Conservation (phyloP, 2,888 invertebrate genomes). For the Drosophila nr. perissopoda region DNA sequence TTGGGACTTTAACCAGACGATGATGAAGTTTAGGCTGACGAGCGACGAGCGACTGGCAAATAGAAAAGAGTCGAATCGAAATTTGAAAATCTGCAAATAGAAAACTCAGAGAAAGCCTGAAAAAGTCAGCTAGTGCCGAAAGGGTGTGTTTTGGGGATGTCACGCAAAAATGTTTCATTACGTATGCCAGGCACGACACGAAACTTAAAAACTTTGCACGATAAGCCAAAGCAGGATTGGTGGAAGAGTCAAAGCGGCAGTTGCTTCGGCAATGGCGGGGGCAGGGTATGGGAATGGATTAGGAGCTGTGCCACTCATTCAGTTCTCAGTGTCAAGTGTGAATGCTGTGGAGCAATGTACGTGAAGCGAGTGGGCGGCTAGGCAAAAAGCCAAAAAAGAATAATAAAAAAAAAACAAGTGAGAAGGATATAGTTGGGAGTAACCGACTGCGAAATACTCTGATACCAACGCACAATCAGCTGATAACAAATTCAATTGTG, state of each 20-base stretch:
- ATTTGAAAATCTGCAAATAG: constrained; percentile 69
- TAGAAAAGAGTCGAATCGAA: constrained; percentile 52
- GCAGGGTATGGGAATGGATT: constrained; percentile 24
- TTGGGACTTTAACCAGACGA: constrained; percentile 15
- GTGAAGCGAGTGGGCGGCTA: neutral
- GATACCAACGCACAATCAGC: neutral
- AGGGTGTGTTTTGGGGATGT: constrained; percentile 18
- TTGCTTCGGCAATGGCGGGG: too few species aligned
- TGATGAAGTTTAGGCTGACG: constrained; percentile 6
- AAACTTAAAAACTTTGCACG: constrained; percentile 82
- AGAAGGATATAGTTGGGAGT: neutral
- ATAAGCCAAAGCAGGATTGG: constrained; percentile 60
- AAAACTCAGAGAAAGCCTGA: constrained; percentile 34
- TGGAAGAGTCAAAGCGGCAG: too few species aligned
- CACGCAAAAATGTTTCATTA: constrained; percentile 65
- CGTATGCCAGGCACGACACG: constrained; percentile 79
- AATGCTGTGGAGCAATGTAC: constrained; percentile 9
- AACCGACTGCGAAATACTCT: neutral
- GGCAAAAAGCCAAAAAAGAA: neutral
- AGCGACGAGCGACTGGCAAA: constrained; percentile 26
- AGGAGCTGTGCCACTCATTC: constrained; percentile 43
- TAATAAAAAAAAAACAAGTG: neutral
- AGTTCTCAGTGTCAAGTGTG: constrained; percentile 40
- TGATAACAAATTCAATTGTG: neutral
- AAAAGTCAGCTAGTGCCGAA: constrained; percentile 17